Evolutionary conservation across 2,888 invertebrate species (phyloP).

Genomic region (Abscondita cerata): DNA sequence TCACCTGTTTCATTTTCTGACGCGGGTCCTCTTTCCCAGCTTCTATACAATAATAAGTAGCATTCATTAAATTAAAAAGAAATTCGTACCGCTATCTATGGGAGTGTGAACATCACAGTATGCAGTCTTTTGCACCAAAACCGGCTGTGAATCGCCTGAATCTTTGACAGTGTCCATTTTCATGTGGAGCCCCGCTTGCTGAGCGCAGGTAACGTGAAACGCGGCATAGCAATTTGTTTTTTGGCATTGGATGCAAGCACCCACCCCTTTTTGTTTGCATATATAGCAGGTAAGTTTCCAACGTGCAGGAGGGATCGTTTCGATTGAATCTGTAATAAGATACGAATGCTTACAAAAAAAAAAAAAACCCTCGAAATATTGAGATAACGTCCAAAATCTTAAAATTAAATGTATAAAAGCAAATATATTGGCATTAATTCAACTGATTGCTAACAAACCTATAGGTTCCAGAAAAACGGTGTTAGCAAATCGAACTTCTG

Average conservation of each 20-base stretch:
- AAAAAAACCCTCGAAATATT: too few species aligned
- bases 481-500: constrained; percentile 97
- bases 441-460: too few species aligned
- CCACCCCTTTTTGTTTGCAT: constrained; percentile 90
- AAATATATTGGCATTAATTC: too few species aligned
- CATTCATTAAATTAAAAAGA: neutral
- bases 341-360: too few species aligned
- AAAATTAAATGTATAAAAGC: too few species aligned
- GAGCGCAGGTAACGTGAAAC: constrained; percentile 99
- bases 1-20: constrained; percentile 85
- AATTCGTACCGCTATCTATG: constrained; percentile 59
- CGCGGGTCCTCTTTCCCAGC: constrained; percentile 70
- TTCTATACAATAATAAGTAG: constrained; percentile 13
- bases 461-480: constrained; percentile 98
- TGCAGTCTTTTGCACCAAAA: constrained; percentile 92
- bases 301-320: constrained; percentile 92
- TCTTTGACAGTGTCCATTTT: constrained; percentile 91
- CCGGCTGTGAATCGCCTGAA: constrained; percentile 65
- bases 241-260: constrained; percentile 98
- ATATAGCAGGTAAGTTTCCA: constrained; percentile 98
- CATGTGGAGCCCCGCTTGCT: constrained; percentile 94
- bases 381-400: too few species aligned
- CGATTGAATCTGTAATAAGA: constrained; percentile 92
- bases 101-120: constrained; percentile 96
- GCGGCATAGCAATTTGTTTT: constrained; percentile 96